phyloP scores from a whole-genome alignment of 2,113 vertebrate genomes.

The Procavia capensis region DNA sequence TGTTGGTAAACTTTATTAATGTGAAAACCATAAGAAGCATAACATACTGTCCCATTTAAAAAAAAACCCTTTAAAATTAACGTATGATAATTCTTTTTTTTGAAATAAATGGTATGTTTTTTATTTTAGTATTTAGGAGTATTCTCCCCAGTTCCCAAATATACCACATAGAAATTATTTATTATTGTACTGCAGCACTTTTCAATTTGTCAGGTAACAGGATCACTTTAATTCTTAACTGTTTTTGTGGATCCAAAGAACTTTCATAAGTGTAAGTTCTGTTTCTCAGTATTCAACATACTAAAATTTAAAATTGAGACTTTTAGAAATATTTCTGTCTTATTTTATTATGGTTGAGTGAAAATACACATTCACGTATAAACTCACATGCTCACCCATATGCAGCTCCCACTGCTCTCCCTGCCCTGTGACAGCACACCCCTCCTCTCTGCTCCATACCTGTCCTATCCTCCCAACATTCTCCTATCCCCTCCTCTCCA shows the following conservation, averaged over 20 bases:
- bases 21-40: neutral
- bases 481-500: too few species aligned
- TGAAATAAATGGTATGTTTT: neutral
- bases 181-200: neutral
- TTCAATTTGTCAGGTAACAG: neutral
- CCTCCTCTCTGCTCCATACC: too few species aligned
- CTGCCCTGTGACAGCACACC: too few species aligned
- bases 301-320: conserved; percentile 26
- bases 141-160: neutral
- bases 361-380: too few species aligned
- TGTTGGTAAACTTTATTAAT: neutral
- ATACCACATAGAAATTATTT: neutral
- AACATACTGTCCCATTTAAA: neutral
- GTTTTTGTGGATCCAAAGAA: neutral
- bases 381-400: too few species aligned
- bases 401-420: too few species aligned
- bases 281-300: neutral
- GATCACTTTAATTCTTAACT: neutral
- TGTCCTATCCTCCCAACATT: too few species aligned
- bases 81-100: neutral
- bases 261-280: neutral
- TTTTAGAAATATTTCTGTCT: too few species aligned
- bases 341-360: too few species aligned
- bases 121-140: neutral
- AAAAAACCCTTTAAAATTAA: neutral